phyloP scores from a whole-genome alignment of 2,113 vertebrate species.

The Pangasianodon gigas region DNA sequence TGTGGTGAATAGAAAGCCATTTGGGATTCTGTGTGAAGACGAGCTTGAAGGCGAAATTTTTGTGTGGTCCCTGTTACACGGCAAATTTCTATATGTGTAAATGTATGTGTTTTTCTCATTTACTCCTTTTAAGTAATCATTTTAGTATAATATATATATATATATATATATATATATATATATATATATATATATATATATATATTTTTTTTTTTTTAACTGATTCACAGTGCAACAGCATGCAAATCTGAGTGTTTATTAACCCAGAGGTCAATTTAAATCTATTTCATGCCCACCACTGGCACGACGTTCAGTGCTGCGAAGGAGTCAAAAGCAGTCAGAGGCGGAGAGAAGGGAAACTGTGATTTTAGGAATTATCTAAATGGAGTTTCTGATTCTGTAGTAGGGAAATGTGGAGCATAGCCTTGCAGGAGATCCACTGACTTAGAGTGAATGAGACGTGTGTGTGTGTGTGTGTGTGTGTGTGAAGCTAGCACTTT shows the following conservation, averaged over 20 bases:
- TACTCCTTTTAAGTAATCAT: background rate
- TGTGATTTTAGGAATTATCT: slow-evolving; percentile 20
- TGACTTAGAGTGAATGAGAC: slow-evolving; percentile 1
- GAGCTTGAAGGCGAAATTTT: background rate
- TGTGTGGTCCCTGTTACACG: background rate
- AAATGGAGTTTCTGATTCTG: slow-evolving; percentile 20
- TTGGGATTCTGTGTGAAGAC: background rate
- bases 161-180: too few species aligned
- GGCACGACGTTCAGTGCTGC: background rate
- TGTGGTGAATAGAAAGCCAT: background rate
- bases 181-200: too few species aligned
- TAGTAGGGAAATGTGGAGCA: background rate
- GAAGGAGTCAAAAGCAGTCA: background rate
- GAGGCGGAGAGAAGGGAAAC: background rate
- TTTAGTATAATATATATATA: background rate
- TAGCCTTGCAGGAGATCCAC: slow-evolving; percentile 16
- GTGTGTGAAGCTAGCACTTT: background rate
- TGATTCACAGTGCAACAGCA: background rate
- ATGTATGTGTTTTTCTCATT: background rate
- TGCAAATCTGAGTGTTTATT: background rate
- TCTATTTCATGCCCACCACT: background rate
- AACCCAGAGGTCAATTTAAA: background rate
- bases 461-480: background rate
- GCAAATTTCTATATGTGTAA: background rate
- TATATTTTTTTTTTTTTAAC: too few species aligned